phyloP scores from a whole-genome alignment of 2,888 invertebrate species.

The Eristalis pertinax region DNA sequence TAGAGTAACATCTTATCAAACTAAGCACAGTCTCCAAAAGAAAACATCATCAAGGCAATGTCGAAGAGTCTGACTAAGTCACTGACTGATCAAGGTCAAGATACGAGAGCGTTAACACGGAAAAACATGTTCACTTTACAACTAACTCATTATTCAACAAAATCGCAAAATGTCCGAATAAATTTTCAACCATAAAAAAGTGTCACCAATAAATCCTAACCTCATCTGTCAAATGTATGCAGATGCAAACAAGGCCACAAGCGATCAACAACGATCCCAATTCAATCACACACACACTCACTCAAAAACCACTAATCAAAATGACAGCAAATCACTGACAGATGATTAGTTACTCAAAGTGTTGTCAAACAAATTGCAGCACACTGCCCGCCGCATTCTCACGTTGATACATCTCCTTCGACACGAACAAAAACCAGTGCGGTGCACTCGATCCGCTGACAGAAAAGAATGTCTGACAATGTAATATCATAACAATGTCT shows the following conservation, averaged over 20 bases:
- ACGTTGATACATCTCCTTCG: background rate
- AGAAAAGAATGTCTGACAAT: conserved; percentile 23
- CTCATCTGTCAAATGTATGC: background rate
- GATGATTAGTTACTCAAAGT: conserved; percentile 42
- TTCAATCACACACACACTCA: background rate
- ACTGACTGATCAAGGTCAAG: too few species aligned
- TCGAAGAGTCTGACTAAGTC: too few species aligned
- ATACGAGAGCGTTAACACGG: too few species aligned
- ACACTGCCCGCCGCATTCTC: background rate
- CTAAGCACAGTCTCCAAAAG: too few species aligned
- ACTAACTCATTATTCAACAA: background rate
- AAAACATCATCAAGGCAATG: too few species aligned
- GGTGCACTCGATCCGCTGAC: background rate
- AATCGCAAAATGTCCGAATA: background rate
- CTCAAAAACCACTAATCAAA: conserved; percentile 6
- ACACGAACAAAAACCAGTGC: background rate
- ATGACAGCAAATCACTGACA: conserved; percentile 35
- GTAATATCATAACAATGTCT: conserved; percentile 35
- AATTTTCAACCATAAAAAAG: background rate
- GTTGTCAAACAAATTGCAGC: conserved; percentile 15
- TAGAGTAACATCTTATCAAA: too few species aligned
- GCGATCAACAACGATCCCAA: background rate
- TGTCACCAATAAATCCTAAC: background rate
- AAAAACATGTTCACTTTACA: too few species aligned
- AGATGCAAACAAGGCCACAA: background rate